Evolutionary conservation across 2,888 invertebrate genomes (phyloP), one percentile per base, ranked within the genome.

Genomic region (Drosophila robusta): DNA sequence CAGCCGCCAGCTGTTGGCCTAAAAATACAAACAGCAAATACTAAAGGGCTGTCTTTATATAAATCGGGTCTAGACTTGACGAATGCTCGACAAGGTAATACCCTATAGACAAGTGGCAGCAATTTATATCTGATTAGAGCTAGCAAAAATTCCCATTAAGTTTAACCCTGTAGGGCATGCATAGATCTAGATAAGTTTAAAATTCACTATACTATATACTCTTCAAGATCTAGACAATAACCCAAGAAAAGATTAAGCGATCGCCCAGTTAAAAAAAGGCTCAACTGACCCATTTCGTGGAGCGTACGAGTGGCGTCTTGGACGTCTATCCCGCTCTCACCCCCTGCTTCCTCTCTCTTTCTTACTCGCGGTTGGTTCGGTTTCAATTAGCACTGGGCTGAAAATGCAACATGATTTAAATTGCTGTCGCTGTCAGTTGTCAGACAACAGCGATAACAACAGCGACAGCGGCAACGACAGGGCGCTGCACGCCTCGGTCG

Each of bases 351-450:
- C 8, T 6, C 3, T 1, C 2, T 39, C 26, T 16, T 0, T 18
- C 12, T 16, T 18, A 3, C 9, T 18, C 11, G 14, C 41, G 41
- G 41, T 47, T 18, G 18, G 1, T 18, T 73, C 54, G 16, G 74
- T 68, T 77, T 75, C 79, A 78, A 75, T 75, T 61, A 80, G 68
- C 73, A 65, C 41, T 39, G 46, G 58, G 49, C 60, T 58, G 62
- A 58, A 73, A 83, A 75, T 72, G 88, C 75, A 82, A 81, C 80
- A 86, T 82, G 81, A 89, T 87, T 83, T 87, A 87, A 90, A 89
- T 89, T 89, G 90, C 87, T 89, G 90, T 90, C 89, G 86, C 89
- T 90, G 89, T 79, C 88, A 89, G 80, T 69, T 83, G 89, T 80
- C 89, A 68, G 78, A 87, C 87, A 89, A 63, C 69, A 65, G 74